A percentile compares a stretch with the other conserved stretches of the same genome.
Conservation (phyloP, 2,113 vertebrate species). For the Brachyhypopomus occidentalis region DNA sequence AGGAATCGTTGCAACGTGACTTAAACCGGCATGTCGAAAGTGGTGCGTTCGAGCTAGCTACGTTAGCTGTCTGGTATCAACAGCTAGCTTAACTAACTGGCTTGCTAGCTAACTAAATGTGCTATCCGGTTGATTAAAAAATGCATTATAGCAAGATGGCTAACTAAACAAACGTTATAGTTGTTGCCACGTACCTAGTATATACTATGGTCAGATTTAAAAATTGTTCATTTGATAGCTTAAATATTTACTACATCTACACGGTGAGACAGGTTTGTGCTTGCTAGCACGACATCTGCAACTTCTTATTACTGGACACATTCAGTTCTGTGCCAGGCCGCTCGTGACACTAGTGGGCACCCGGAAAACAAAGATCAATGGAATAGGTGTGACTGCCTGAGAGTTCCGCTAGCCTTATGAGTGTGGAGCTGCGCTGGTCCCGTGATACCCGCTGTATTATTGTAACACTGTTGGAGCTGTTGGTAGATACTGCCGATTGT, state of each 20-base stretch:
- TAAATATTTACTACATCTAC: background rate
- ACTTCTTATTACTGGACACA: background rate
- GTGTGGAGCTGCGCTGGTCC: background rate
- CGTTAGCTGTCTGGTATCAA: background rate
- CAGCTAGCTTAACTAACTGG: background rate
- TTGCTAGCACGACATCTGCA: background rate
- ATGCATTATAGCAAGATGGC: background rate
- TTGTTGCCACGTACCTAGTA: background rate
- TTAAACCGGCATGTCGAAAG: slow-evolving; percentile 50
- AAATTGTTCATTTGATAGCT: background rate
- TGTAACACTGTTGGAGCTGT: background rate
- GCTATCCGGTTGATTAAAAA: background rate
- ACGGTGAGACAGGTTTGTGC: background rate
- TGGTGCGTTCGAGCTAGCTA: slow-evolving; percentile 8
- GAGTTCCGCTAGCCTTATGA: background rate
- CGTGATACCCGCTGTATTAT: background rate
- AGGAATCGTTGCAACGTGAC: slow-evolving; percentile 61
- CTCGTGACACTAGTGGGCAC: slow-evolving; percentile 48
- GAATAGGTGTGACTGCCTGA: slow-evolving; percentile 6
- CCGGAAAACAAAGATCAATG: slow-evolving; percentile 18
- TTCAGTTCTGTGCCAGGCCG: slow-evolving; percentile 37
- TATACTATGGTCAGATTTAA: background rate
- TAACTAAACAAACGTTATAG: background rate
- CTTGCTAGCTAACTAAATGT: background rate
- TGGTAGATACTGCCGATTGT: background rate